These are phyloP conservation scores for Phalera bucephala DNA, from an alignment of 2,888 invertebrate genomes.

Conservation along the genomic window DNA sequence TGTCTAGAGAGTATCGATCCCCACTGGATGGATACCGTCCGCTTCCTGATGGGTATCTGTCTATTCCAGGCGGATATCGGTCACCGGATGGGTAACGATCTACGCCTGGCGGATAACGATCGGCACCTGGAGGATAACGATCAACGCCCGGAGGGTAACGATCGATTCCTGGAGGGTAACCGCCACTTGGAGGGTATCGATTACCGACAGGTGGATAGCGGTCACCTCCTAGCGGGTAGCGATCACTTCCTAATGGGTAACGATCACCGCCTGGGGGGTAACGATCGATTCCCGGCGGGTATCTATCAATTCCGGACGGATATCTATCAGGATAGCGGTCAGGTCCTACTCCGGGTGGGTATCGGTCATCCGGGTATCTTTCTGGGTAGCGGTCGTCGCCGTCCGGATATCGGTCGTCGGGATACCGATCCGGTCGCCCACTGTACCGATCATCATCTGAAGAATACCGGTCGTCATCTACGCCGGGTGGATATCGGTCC, in stretches of 20 bases:
- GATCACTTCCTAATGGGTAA: constrained; percentile 58
- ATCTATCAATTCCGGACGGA: constrained; percentile 67
- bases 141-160: constrained; percentile 43
- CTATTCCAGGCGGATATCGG: constrained; percentile 63
- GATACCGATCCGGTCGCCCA: constrained; percentile 76
- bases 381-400: constrained; percentile 74
- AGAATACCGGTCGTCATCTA: constrained; percentile 79
- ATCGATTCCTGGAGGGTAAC: constrained; percentile 39
- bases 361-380: constrained; percentile 73
- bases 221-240: constrained; percentile 64
- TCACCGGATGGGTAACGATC: constrained; percentile 52
- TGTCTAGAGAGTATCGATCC: constrained; percentile 44
- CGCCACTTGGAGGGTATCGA: constrained; percentile 46
- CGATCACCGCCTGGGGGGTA: constrained; percentile 72
- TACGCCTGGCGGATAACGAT: constrained; percentile 44
- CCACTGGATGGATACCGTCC: constrained; percentile 32
- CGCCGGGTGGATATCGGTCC: constrained; percentile 72
- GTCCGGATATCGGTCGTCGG: constrained; percentile 82
- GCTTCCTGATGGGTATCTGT: constrained; percentile 17
- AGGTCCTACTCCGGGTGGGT: constrained; percentile 65
- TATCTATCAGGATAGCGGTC: constrained; percentile 72
- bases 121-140: constrained; percentile 39
- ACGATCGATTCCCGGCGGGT: constrained; percentile 57
- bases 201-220: constrained; percentile 43
- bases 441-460: constrained; percentile 67